Conservation (phyloP, 2,113 vertebrate genomes). For the Pedetes capensis region DNA sequence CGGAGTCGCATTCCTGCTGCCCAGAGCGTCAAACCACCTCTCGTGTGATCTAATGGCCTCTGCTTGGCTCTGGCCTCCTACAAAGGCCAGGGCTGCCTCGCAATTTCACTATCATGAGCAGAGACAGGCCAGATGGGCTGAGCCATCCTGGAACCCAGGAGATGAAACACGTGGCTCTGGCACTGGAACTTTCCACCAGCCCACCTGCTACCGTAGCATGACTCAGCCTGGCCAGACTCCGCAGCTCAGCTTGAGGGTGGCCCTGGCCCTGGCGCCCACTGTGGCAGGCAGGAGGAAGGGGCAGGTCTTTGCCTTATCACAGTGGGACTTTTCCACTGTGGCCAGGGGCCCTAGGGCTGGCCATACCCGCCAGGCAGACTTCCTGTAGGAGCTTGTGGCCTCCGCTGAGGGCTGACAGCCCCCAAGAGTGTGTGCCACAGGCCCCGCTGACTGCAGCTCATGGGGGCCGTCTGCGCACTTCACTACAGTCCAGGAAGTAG, state of each 20-base stretch:
- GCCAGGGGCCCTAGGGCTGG: background rate
- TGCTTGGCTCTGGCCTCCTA: background rate
- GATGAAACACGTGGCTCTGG: background rate
- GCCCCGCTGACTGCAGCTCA: background rate
- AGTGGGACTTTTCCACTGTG: constrained; percentile 26
- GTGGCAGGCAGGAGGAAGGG: background rate
- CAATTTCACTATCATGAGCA: too few relatives aligned
- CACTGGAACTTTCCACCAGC: constrained; percentile 4
- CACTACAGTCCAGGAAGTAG: background rate
- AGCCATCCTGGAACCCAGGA: background rate
- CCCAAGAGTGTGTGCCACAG: rapidly evolving
- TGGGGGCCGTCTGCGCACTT: background rate
- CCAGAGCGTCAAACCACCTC: background rate
- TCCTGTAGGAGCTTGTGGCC: background rate
- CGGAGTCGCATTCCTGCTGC: background rate
- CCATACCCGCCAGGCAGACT: background rate
- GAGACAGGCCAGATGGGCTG: background rate
- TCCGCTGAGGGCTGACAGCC: background rate
- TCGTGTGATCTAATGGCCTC: too few relatives aligned
- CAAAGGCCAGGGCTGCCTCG: background rate
- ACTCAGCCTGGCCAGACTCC: background rate
- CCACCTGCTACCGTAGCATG: background rate
- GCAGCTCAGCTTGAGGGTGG: background rate
- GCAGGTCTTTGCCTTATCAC: background rate
- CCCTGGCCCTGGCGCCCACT: background rate